These are phyloP conservation scores for Rhagium mordax DNA, from an alignment of 2,888 invertebrate species.

Conservation along the genomic window DNA sequence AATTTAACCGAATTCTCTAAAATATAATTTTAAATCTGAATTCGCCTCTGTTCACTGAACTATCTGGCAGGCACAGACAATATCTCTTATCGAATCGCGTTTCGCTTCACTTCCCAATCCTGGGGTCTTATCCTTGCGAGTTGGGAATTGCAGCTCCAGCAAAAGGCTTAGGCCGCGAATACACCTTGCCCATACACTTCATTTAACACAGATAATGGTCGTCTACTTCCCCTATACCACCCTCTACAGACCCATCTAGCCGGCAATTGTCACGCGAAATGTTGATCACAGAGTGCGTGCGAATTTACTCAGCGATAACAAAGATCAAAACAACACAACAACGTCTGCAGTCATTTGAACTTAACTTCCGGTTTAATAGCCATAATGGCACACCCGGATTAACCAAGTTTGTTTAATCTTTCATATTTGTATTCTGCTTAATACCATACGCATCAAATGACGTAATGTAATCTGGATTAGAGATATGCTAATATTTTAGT, in stretches of 20 bases:
- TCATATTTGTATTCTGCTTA: conserved; percentile 40
- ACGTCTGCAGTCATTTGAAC: conserved; percentile 60
- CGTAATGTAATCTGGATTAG: not conserved
- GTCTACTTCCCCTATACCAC: conserved; percentile 70
- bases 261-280: conserved; percentile 63
- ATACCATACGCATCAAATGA: not conserved
- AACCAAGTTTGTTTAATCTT: conserved; percentile 41
- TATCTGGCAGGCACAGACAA: conserved; percentile 65
- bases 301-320: conserved; percentile 67
- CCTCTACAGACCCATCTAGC: conserved; percentile 44
- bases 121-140: conserved; percentile 66
- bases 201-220: conserved; percentile 71
- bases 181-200: conserved; percentile 69
- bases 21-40: not conserved
- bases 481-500: not conserved
- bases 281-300: conserved; percentile 67
- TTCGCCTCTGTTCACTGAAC: conserved; percentile 36
- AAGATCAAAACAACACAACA: conserved; percentile 66
- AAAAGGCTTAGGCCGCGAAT: conserved; percentile 69
- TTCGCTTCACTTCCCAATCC: conserved; percentile 69
- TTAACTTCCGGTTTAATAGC: conserved; percentile 60
- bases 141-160: conserved; percentile 67
- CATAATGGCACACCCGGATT: conserved; percentile 49
- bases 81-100: conserved; percentile 68
- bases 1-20: not conserved